Evolutionary conservation across 2,888 invertebrate genomes (phyloP), one percentile per base, ranked within the genome.

Genomic region (Eulithis prunata): DNA sequence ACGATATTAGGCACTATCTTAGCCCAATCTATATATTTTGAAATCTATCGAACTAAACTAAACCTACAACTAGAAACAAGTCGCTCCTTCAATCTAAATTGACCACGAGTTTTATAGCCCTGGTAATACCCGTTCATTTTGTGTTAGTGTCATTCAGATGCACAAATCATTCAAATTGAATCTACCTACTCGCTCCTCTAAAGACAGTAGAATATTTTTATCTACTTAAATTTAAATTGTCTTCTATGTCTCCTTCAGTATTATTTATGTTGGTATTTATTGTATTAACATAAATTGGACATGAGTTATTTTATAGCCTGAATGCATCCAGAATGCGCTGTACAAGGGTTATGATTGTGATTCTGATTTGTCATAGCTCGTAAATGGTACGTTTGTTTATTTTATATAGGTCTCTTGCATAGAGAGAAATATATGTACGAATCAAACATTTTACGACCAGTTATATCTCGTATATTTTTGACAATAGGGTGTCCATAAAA

Each of bases 271-370:
- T 80, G 87, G 86, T 91, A 91, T 93, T 92, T 93, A 93, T 92
- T 89, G 88, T 91, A 93, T 91, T 92, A 93, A 92, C 91, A 93
- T 93, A 92, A 93, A 92, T 92, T 93, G 91, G 89, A 90, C 92
- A 83, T 92, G 92, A 92, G 89, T 93, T 92, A 93, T 93, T 92
- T 93, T 91, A 93, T 89, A 89, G 83, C 76, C 84, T 79, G 83
- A 91, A 88, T 88, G 89, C 88, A 82, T 79, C 82, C 86, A 85
- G 88, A 86, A 86, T 82, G 83, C 88, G 82, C 75, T 82, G 88
- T 85, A 88, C 87, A 89, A 88, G 89, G 89, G 86, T 90, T 89
- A 89, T 88, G 87, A 87, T 88, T 85, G 89, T 90, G 85, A 87
- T 85, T 90, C 86, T 82, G 87, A 89, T 89, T 91, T 88, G 90